Evolutionary conservation across 2,113 vertebrate species (phyloP).

Genomic region (Deroptyus accipitrinus): DNA sequence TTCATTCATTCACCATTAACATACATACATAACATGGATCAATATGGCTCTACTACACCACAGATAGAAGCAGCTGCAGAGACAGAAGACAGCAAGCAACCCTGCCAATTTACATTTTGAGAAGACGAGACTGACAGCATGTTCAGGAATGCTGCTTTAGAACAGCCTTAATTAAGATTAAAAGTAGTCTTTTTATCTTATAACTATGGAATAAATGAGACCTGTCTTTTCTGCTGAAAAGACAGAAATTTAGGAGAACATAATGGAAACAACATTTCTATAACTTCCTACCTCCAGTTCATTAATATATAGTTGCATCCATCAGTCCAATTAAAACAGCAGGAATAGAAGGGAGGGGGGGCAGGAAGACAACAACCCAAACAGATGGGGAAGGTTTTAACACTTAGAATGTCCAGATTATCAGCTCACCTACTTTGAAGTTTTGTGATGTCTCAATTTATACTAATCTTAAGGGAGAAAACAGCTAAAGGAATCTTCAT

Average conservation of each 20-base stretch:
- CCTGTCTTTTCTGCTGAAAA: background rate
- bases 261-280: background rate
- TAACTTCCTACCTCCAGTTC: background rate
- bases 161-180: background rate
- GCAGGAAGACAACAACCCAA: background rate
- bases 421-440: background rate
- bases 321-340: background rate
- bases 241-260: background rate
- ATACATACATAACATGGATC: background rate
- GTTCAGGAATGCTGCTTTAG: background rate
- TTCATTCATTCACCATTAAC: background rate
- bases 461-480: background rate
- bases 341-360: background rate
- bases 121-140: background rate
- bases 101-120: background rate
- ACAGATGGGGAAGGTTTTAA: background rate
- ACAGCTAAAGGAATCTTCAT: background rate
- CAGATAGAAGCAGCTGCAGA: background rate
- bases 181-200: background rate
- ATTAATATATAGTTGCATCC: background rate
- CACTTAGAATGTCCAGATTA: background rate
- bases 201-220: background rate
- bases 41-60: background rate
- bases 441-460: background rate
- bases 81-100: background rate